These are phyloP conservation scores for Stenopsyche tienmushanensis DNA, from an alignment of 1,140 invertebrate genomes.

Conservation along the genomic window DNA sequence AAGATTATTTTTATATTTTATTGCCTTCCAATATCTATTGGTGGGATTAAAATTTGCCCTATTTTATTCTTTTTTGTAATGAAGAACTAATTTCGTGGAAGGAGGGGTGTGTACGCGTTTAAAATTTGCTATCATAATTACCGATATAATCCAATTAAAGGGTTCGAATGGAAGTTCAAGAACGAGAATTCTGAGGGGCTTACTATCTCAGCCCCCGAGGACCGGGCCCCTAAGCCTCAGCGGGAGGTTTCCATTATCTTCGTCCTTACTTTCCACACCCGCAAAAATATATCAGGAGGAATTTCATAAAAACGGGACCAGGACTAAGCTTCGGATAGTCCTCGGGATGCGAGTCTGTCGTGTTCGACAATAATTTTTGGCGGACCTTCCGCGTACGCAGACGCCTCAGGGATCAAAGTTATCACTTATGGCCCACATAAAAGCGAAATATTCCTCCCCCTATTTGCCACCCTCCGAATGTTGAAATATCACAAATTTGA, in stretches of 20 bases:
- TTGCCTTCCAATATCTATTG: too few relatives aligned
- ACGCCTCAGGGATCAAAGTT: constrained; percentile 14
- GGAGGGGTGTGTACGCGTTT: too few relatives aligned
- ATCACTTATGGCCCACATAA: constrained; percentile 18
- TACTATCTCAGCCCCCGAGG: background rate
- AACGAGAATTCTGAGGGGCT: background rate
- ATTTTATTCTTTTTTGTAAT: too few relatives aligned
- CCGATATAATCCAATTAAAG: background rate
- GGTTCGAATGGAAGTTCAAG: background rate
- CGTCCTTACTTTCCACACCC: background rate
- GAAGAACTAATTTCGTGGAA: too few relatives aligned
- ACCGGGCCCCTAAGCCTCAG: background rate
- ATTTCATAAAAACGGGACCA: constrained; percentile 2
- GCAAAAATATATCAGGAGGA: background rate
- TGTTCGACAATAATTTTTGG: constrained; percentile 13
- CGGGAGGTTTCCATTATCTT: constrained; percentile 6
- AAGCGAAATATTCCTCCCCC: too few relatives aligned
- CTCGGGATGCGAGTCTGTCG: background rate
- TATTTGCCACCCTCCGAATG: background rate
- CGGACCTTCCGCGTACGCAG: background rate
- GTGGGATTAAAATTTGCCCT: too few relatives aligned
- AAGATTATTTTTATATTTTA: too few relatives aligned
- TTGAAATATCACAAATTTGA: too few relatives aligned
- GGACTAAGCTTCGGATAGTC: constrained; percentile 7
- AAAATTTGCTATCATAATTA: background rate